Evolutionary conservation across 2,797 vertebrate species (phyloP).

Genomic region (Anguilla pacifica): DNA sequence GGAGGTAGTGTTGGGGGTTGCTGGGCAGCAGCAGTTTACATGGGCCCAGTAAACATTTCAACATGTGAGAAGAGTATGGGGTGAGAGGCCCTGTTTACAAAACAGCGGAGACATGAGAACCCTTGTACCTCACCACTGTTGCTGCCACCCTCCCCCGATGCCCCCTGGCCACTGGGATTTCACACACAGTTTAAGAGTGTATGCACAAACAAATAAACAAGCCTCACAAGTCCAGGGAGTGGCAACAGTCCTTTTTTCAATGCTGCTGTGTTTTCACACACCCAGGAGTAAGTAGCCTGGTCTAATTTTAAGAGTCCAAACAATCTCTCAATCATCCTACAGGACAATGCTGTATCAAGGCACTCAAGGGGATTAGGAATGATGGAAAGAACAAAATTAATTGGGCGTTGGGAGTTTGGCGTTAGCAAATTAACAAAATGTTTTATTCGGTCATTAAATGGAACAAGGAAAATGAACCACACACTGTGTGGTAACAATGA

Average conservation of each 20-base stretch:
- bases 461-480: background rate
- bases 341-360: constrained; percentile 27
- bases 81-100: constrained; percentile 50
- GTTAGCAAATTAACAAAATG: constrained; percentile 10
- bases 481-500: background rate
- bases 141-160: background rate
- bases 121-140: background rate
- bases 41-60: constrained; percentile 56
- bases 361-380: background rate
- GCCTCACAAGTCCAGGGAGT: constrained; percentile 30
- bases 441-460: constrained; percentile 4
- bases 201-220: constrained; percentile 47
- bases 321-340: background rate
- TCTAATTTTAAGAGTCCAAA: background rate
- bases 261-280: background rate
- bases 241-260: background rate
- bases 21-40: constrained; percentile 24
- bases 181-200: constrained; percentile 36
- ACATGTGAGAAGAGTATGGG: constrained; percentile 25
- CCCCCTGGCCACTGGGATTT: constrained; percentile 43
- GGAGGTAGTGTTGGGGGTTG: background rate
- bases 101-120: constrained; percentile 43
- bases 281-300: background rate
- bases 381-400: background rate
- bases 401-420: background rate